Conservation (phyloP, 2,888 invertebrate species). For the Pseudanteris insignis region DNA sequence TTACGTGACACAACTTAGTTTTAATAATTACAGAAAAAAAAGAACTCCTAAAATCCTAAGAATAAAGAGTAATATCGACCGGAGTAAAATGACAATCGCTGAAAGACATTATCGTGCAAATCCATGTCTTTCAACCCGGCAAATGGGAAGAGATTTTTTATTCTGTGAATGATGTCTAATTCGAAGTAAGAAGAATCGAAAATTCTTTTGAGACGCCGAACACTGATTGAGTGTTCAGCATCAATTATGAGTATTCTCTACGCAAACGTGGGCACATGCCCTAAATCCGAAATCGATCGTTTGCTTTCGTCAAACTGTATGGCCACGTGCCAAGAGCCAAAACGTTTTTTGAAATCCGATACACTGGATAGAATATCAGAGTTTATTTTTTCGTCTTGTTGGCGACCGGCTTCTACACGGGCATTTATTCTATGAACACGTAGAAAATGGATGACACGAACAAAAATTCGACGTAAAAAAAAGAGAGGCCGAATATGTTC, state of each 20-base stretch:
- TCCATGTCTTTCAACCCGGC: no score
- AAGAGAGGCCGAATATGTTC: slow-evolving; percentile 14
- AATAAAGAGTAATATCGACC: no score
- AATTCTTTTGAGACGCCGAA: no score
- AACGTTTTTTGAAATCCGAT: slow-evolving; percentile 26
- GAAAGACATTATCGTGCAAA: no score
- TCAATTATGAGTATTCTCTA: slow-evolving; percentile 11
- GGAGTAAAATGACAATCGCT: no score
- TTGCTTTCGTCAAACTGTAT: slow-evolving; percentile 46
- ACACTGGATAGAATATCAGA: slow-evolving; percentile 16
- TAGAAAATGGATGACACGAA: slow-evolving; percentile 16
- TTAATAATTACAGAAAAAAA: no score
- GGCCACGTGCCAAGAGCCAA: slow-evolving; percentile 32
- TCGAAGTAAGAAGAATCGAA: no score
- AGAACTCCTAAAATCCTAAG: no score
- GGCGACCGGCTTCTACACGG: slow-evolving; percentile 10
- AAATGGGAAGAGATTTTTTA: no score
- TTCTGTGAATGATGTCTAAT: no score
- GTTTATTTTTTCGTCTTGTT: slow-evolving; percentile 23
- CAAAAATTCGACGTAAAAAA: slow-evolving; percentile 8
- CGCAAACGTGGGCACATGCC: slow-evolving; percentile 14
- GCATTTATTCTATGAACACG: slow-evolving; percentile 15
- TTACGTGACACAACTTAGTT: no score
- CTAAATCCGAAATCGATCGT: slow-evolving; percentile 34
- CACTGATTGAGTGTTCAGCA: slow-evolving; percentile 1